Percentiles rank a stretch among this genome's conserved stretches.
Evolutionary conservation across 2,113 vertebrate species (phyloP).

Genomic region (Haliaeetus leucogaster): DNA sequence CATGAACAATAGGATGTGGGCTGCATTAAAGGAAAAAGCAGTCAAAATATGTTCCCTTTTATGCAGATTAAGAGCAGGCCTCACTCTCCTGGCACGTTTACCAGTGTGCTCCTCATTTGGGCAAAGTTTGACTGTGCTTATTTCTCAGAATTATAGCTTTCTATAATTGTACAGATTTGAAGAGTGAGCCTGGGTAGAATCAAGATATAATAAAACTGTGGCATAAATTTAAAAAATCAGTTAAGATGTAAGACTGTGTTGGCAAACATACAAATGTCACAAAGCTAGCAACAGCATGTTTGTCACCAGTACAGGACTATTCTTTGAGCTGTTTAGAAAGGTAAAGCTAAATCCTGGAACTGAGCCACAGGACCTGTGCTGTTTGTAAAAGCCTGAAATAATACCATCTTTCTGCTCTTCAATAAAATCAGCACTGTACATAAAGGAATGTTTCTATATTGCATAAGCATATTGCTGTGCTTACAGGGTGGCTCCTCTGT

Average conservation of each 20-base stretch:
- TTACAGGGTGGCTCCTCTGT: not conserved
- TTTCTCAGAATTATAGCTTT: conserved; percentile 4
- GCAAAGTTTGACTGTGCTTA: conserved; percentile 4
- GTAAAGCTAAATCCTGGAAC: not conserved
- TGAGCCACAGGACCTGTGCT: not conserved
- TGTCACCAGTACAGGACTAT: not conserved
- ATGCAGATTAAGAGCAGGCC: not conserved
- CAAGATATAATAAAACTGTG: not conserved
- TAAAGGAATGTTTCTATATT: conserved; percentile 25
- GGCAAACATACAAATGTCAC: not conserved
- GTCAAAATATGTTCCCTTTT: not conserved
- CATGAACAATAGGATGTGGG: not conserved
- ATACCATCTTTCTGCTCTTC: not conserved
- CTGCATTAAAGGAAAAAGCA: not conserved
- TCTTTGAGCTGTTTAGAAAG: not conserved
- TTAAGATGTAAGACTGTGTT: not conserved
- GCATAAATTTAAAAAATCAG: not conserved
- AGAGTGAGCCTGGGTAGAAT: not conserved
- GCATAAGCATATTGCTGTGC: conserved; percentile 21
- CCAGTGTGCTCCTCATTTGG: not conserved
- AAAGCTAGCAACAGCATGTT: not conserved
- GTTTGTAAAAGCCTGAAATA: not conserved
- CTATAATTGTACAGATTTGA: not conserved
- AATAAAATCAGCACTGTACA: not conserved
- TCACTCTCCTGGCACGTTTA: not conserved